Base-by-base conservation (phyloP, 1,140 invertebrate genomes). In the Caerostris darwini region DNA sequence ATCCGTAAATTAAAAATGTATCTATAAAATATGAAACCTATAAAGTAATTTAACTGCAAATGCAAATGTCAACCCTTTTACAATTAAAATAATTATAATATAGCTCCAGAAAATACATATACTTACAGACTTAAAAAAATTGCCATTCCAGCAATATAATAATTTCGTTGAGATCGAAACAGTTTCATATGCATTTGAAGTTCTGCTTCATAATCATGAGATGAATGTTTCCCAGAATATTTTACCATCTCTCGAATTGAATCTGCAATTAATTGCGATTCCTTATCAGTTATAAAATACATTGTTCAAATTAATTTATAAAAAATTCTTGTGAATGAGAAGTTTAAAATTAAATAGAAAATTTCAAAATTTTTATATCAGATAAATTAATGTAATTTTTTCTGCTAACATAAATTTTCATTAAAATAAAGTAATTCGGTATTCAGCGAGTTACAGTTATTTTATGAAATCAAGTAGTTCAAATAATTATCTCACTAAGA, bases 201-300 rank as follows among this genome's bases (percentile, higher is more conserved):
- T 50, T 86, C 92, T 19, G 85, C 64, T 34, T 86, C 92, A 93
- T 57, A 87, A n/a, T 93, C 82, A 56, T 87, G 50, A 5, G 7
- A 7, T 7, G 67, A n/a, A 71, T 67, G 64, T 17, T 71, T 86
- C 3, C 12, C 17, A n/a, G 92, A 87, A 54, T 93, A 93, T 19
- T 93, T 93, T 14, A 67, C 58, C 92, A 93, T 93, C 17, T 93
- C 92, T 34, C 92, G 82, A 87, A 93, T 50, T 17, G 92, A 93
- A 93, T 93, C 92, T 93, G 54, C 58, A 91, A 91, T 50, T 77
- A 0, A 5, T 17, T 64, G 34, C 2, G 34, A 34, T 34, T 34
- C 34, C 34, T 34, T 34, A 34, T 34, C 34, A 34, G 34, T 34
- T 34, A 34, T 34, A 34, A 34, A 34, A 34, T 34, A 34, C 34